Evolutionary conservation across 2,797 vertebrate genomes (phyloP), one percentile per base, ranked within the genome.

Genomic region (Glossophaga mutica): DNA sequence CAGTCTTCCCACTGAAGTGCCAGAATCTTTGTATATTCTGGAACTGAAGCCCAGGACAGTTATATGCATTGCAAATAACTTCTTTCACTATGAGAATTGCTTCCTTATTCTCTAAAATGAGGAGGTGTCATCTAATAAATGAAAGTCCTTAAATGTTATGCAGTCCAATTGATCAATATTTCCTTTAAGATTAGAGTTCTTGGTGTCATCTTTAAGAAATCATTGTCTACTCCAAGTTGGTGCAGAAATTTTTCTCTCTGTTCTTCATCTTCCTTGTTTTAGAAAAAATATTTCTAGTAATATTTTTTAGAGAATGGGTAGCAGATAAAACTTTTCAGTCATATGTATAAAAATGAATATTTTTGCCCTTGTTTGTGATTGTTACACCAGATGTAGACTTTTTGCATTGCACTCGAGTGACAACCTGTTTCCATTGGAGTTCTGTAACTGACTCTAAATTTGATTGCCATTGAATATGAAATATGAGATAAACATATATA

Each of bases 121-220:
- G 11, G 21, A 77, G 11, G 26, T 50, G 9, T 73, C 29, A 32
- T 68, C 42, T 73, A 6, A 37, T 44, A 39, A 78, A 48, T 6
- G 16, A 48, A 87, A 48, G 34, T 55, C 48, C 71, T 77, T 68
- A 32, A 55, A 8, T 59, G 34, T 86, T 50, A 68, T 48, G 6
- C 68, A 55, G 16, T 55, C 42, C 9, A 26, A 59, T 70, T 84
- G 24, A 50, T 44, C 26, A 74, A 29, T 52, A 62, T 92, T 87
- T 83, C 39, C 44, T 82, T 92, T 70, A 73, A 74, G 32, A 48
- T 68, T 70, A 62, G 65, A 71, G 11, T 37, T 39, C 79, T 94
- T 67, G 7, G 26, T 52, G 24, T 94, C 39, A n/a, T 57, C 34
- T 55, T 87, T 71, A 91, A 97, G 44, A 82, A 95, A 81, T 77